phyloP scores from a whole-genome alignment of 2,797 vertebrate species.

The Triplophysa bombifrons region DNA sequence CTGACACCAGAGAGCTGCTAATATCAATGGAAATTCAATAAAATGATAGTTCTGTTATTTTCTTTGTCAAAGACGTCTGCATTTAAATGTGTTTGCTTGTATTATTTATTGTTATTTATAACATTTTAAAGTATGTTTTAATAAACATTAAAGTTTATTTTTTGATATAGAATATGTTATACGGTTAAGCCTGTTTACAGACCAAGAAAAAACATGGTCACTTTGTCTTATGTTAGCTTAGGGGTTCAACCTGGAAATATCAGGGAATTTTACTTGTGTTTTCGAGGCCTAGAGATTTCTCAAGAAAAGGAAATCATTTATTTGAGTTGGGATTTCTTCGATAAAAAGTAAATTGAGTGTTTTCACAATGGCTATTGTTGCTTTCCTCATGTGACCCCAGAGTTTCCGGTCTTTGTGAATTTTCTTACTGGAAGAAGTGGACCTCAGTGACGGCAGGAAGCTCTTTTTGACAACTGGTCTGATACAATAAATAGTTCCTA shows the following conservation, averaged over 20 bases:
- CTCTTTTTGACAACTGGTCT: not conserved
- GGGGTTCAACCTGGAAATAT: not conserved
- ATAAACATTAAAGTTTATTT: constrained; percentile 13
- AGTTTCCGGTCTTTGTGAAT: constrained; percentile 47
- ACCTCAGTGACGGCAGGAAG: not conserved
- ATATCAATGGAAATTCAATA: not conserved
- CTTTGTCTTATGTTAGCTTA: not conserved
- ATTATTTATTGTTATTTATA: constrained; percentile 25
- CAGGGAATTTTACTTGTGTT: not conserved
- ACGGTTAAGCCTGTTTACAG: not conserved
- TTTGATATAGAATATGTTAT: not conserved
- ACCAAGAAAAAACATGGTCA: not conserved
- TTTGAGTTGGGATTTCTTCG: not conserved
- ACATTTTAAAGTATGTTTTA: constrained; percentile 17
- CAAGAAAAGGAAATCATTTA: not conserved
- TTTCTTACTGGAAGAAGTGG: not conserved
- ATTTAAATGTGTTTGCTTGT: not conserved
- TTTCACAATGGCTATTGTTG: not conserved
- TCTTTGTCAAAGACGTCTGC: not conserved
- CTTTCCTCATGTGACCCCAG: constrained; percentile 62
- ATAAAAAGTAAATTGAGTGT: not conserved
- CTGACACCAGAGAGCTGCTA: not conserved
- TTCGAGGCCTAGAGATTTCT: not conserved
- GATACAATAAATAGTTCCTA: constrained; percentile 33
- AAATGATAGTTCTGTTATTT: not conserved